Base-by-base conservation (phyloP, 2,113 vertebrate genomes). In the Gobiocypris rarus region DNA sequence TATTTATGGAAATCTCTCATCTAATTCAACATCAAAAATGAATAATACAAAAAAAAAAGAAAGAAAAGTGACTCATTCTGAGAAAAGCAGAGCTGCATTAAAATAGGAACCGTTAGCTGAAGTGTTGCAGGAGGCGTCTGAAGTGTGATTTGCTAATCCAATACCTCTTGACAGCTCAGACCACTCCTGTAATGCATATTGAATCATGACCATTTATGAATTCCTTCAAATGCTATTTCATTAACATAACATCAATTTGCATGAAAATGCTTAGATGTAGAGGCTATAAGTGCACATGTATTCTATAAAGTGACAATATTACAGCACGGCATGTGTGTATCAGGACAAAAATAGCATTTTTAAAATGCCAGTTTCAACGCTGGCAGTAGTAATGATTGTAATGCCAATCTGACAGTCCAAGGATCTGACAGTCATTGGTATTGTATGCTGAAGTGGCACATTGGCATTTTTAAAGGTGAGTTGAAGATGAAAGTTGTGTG, bases 81-180 rank as follows among this genome's bases (percentile, higher is more conserved):
- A 31, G 41, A 17, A 43, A 34, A 34, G 13, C 75, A 4, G 34
- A 61, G 8, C 50, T n/a, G 52, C 5, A 1, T 63, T 48, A 31
- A 61, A 26, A 74, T 22, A 24, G 38, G 3, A 69, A 15, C 38
- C 34, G 1, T 79, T 2, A 19, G 19, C 26, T n/a, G 75, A 56
- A 59, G 9, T 41, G 28, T 24, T 77, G 26, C 24, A 69, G 19
- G 17, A 50, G 69, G 43, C n/a, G 0, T 75, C 48, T 75, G 73
- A 75, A 75, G 73, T 14, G 79, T 8, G 2, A 17, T 54, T 70
- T 17, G 48, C 28, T 26, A 54, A 70, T 38, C 63, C 50, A 69
- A 70, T 26, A 52, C 19, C 79, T 69, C 63, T 81, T 70, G 63
- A 70, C 48, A 70, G 7, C 31, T 70, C 22, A 38, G 31, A 70